A percentile compares a stretch with the other conserved stretches of the same genome.
These are phyloP conservation scores for Montipora foliosa DNA, from an alignment of 64 coral and sea anemone genomes.

Conservation along the genomic window DNA sequence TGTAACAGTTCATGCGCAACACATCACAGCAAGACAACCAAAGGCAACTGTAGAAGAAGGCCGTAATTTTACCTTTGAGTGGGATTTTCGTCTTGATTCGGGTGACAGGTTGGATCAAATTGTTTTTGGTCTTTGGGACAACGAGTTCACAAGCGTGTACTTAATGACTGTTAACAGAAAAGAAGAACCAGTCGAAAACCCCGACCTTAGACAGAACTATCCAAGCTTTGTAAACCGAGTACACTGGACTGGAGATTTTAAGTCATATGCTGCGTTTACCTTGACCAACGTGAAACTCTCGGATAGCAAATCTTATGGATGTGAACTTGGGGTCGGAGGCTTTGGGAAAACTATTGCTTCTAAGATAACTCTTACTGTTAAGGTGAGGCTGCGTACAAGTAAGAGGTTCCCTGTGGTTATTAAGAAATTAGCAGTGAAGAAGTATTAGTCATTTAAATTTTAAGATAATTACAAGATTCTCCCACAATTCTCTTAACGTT, in stretches of 20 bases:
- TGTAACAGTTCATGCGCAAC: background rate
- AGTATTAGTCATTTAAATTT: too few species aligned
- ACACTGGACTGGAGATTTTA: background rate
- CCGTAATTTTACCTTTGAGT: background rate
- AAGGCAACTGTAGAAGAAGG: background rate
- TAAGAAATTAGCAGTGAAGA: background rate
- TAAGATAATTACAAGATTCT: too few species aligned
- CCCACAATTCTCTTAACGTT: too few species aligned
- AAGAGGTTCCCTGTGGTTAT: background rate
- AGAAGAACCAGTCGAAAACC: background rate
- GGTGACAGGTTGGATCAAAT: background rate
- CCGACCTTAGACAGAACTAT: background rate
- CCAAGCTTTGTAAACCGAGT: slow-evolving; percentile 13
- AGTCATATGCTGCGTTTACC: background rate
- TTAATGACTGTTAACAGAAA: background rate
- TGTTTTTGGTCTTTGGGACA: slow-evolving; percentile 38
- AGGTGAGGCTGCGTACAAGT: background rate
- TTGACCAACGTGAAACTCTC: background rate
- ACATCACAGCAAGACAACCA: background rate
- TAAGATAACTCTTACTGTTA: background rate
- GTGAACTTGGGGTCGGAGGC: slow-evolving; percentile 10
- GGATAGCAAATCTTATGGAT: slow-evolving; percentile 13
- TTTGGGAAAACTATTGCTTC: slow-evolving; percentile 25
- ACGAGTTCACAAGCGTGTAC: background rate
- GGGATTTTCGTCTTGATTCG: slow-evolving; percentile 17